Evolutionary conservation across 2,888 invertebrate genomes (phyloP).

Genomic region (Apoderus coryli): DNA sequence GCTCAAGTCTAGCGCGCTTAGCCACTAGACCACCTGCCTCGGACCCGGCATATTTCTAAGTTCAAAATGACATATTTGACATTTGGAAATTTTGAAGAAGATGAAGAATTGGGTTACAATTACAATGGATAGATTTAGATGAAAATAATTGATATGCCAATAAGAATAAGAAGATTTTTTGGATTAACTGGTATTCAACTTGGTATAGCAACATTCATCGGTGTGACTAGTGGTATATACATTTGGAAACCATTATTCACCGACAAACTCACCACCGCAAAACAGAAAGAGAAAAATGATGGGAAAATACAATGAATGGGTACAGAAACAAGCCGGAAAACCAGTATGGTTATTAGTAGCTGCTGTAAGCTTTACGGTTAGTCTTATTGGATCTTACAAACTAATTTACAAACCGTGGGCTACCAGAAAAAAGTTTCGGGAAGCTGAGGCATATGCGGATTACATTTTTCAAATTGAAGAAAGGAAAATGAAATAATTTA

Average conservation of each 20-base stretch:
- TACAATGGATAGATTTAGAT: too few relatives aligned
- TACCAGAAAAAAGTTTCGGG: conserved; percentile 7
- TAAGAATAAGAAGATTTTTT: conserved; percentile 26
- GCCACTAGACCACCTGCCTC: too few relatives aligned
- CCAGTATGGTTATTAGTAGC: conserved; percentile 19
- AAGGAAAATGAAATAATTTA: too few relatives aligned
- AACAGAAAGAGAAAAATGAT: neutral
- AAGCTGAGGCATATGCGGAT: conserved; percentile 15
- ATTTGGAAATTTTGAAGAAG: too few relatives aligned
- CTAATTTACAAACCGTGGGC: conserved; percentile 20
- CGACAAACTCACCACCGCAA: conserved; percentile 3
- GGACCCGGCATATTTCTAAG: too few relatives aligned
- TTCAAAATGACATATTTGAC: too few relatives aligned
- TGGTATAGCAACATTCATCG: conserved; percentile 24
- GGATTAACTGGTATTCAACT: conserved; percentile 26
- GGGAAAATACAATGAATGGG: conserved; percentile 10
- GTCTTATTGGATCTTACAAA: conserved; percentile 17
- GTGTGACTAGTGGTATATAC: conserved; percentile 29
- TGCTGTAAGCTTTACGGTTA: conserved; percentile 16
- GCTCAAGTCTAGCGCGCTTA: too few relatives aligned
- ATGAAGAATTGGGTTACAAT: too few relatives aligned
- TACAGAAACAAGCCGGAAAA: conserved; percentile 18
- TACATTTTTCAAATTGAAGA: too few relatives aligned
- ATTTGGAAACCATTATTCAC: conserved; percentile 31
- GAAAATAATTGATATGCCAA: conserved; percentile 11